Evolutionary conservation across 2,888 invertebrate species (phyloP).

Genomic region (Chrysomela aeneicollis): DNA sequence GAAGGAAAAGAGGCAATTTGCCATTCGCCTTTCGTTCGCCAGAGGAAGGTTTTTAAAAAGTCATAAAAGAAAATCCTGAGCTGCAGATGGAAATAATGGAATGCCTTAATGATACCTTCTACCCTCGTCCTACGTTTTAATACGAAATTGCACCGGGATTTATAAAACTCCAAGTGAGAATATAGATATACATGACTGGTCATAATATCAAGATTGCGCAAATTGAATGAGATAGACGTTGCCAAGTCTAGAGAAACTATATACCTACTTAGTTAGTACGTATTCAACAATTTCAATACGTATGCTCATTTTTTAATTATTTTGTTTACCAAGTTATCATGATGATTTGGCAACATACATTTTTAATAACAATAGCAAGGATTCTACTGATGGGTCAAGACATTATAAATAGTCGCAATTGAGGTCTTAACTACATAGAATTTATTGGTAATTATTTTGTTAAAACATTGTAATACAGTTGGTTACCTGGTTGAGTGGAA

Average conservation of each 20-base stretch:
- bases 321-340: no score
- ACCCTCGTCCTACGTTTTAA: constrained; percentile 55
- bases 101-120: constrained; percentile 59
- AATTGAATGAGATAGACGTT: constrained; percentile 49
- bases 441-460: no score
- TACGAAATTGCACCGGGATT: constrained; percentile 57
- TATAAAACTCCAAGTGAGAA: constrained; percentile 56
- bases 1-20: constrained; percentile 39
- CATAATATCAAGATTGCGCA: constrained; percentile 59
- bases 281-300: no score
- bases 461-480: no score
- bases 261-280: no score
- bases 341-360: no score
- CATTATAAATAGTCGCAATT: no score
- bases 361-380: no score
- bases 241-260: background rate
- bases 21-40: background rate
- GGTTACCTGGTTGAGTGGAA: no score
- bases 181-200: constrained; percentile 60
- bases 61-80: constrained; percentile 58
- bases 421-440: no score
- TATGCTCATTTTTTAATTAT: no score
- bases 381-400: no score
- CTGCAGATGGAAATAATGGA: constrained; percentile 63
- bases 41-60: constrained; percentile 49